A percentile compares a stretch with the other conserved stretches of the same genome.
Evolutionary conservation across 2,888 invertebrate species (phyloP).

Genomic region (Eupeodes latifasciatus): DNA sequence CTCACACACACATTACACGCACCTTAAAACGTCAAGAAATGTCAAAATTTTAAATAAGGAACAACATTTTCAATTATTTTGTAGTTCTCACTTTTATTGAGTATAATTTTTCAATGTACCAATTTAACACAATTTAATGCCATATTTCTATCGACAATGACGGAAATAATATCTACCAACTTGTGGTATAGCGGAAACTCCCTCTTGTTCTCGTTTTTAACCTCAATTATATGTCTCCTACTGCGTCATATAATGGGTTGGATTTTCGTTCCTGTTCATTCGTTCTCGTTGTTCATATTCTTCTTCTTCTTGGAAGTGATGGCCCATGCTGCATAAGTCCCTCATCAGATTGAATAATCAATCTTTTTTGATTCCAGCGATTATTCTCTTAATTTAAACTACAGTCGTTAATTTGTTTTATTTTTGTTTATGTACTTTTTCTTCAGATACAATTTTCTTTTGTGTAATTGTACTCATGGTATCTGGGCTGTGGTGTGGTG

Average conservation of each 20-base stretch:
- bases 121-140: slow-evolving; percentile 61
- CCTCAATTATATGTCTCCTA: slow-evolving; percentile 24
- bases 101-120: neutral
- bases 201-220: slow-evolving; percentile 41
- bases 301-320: slow-evolving; percentile 21
- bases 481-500: no score
- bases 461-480: neutral
- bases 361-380: slow-evolving; percentile 70
- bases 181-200: slow-evolving; percentile 33
- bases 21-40: no score
- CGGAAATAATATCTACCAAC: slow-evolving; percentile 67
- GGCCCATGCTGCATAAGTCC: slow-evolving; percentile 66
- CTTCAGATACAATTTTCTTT: slow-evolving; percentile 19
- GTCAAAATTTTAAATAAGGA: no score
- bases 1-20: no score
- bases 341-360: slow-evolving; percentile 72
- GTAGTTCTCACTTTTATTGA: no score
- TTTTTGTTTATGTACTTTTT: slow-evolving; percentile 1
- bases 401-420: slow-evolving; percentile 72
- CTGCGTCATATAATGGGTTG: slow-evolving; percentile 17
- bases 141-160: slow-evolving; percentile 64
- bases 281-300: neutral
- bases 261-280: neutral
- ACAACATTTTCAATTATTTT: no score
- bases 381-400: slow-evolving; percentile 76